Base-by-base conservation (phyloP, 2,888 invertebrate species). In the Diloba caeruleocephala region DNA sequence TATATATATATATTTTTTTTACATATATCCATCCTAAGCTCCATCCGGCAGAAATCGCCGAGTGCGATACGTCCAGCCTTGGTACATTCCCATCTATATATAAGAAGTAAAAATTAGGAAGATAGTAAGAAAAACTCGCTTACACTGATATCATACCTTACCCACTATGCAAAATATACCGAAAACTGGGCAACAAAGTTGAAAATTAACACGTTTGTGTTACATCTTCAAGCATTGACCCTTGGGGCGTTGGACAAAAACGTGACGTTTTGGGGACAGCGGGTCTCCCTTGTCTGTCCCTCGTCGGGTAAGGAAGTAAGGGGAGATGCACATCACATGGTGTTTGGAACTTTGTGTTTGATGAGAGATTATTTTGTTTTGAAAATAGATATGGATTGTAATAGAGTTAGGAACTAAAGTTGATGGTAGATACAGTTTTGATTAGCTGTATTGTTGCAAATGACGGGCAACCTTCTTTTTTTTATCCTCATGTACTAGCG, bases 141-240 rank as follows among this genome's bases (percentile, higher is more conserved):
- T 1, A 3, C 19, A 57, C 38, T 29, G 23, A 0, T 1, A 10
- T 50, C 36, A 21, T 32, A 48, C 36, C 45, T 3, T 1, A 8
- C 12, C 9, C 15, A 34, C 38, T 51, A 51, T 43, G 13, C 42
- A 42, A 62, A 71, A 51, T 38, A 17, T 68, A 48, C 45, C 15
- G 29, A 55, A 61, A 34, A 68, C 45, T 39, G n/a, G n/a, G 39
- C 34, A 39, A 48, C 48, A 59, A 64, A 60, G 73, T 70, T 60
- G 51, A 50, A 69, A 60, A 72, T 70, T 56, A 72, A 64, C 70
- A 54, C 65, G 53, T 59, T 39, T 43, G 36, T 41, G 57, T 68
- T 31, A 67, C 28, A 56, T 63, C 50, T 52, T 46, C 43, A 62
- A 21, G 38, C 68, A 26, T 10, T 51, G 67, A 66, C 67, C 70